A percentile compares a stretch with the other conserved stretches of the same genome.
These are phyloP conservation scores for Goniozus legneri DNA, from an alignment of 1,140 invertebrate genomes.

Conservation along the genomic window DNA sequence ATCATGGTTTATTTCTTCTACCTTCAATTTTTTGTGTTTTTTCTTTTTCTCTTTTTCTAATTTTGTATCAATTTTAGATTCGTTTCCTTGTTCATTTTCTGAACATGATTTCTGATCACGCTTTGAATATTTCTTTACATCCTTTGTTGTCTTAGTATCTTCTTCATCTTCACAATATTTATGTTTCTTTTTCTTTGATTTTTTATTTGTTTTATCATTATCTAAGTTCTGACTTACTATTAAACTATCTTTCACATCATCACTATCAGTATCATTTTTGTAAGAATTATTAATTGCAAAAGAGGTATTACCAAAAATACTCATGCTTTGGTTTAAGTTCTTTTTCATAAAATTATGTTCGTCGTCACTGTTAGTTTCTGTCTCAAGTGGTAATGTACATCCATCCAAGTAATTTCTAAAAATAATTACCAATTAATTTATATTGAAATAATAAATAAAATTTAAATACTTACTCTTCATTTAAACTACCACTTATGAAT, in stretches of 20 bases:
- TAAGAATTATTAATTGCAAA: no score
- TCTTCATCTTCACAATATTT: neutral
- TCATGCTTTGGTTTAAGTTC: no score
- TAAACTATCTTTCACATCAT: no score
- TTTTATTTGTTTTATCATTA: conserved; percentile 4
- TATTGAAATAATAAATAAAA: conserved; percentile 9
- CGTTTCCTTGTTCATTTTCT: conserved; percentile 12
- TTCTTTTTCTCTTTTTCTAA: conserved; percentile 1
- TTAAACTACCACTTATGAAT: conserved; percentile 57
- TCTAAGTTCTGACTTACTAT: no score
- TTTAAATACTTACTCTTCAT: conserved; percentile 53
- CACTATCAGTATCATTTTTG: no score
- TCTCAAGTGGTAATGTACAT: conserved; percentile 20
- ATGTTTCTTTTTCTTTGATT: neutral
- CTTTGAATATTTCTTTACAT: neutral
- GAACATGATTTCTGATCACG: neutral
- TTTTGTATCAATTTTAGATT: conserved; percentile 11
- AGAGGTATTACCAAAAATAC: no score
- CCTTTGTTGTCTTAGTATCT: conserved; percentile 11
- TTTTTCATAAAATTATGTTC: no score
- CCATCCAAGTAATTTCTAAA: conserved; percentile 31
- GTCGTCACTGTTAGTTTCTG: no score
- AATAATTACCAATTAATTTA: conserved; percentile 6
- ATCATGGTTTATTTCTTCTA: no score
- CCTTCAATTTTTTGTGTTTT: neutral